Evolutionary conservation across 2,113 vertebrate genomes (phyloP), one percentile per base, ranked within the genome.

Genomic region (Anhinga anhinga): DNA sequence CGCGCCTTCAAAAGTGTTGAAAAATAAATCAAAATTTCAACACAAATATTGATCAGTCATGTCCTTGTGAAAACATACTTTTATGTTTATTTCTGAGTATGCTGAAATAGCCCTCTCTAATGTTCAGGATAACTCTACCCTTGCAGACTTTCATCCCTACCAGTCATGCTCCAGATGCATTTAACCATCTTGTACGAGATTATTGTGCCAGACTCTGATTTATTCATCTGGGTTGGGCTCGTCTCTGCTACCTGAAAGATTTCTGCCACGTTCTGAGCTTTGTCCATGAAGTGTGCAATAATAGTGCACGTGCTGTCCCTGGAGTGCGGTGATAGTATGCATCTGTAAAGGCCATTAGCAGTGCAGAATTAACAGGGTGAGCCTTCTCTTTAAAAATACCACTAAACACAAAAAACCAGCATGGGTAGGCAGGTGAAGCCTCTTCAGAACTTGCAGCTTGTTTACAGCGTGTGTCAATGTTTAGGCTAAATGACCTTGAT

Each of bases 21-120:
- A 66, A 82, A 82, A 22, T 59, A 82, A 82, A 86, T 52, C 34
- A 66, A 40, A 36, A 38, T 80, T 83, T 80, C 36, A 56, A 29
- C 17, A 23, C 32, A 90, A 73, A 12, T 87, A 86, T 38, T 92
- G 95, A 96, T 96, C 81, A 70, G 34, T n/a, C 66, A 52, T 20
- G 23, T 59, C 69, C 66, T 20, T 79, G 29, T 45, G 66, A 50
- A 59, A 56, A 66, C 13, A 29, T 59, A 19, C 25, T 90, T 81
- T 58, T 42, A 6, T 76, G 61, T 82, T 74, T 7, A 34, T 82
- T 80, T 45, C 15, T 76, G 58, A 58, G 56, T 15, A 15, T 49
- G 70, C 49, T 83, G 87, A 44, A 44, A n/a, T 65, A 34, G 34
- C 40, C 1, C 7, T 29, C 12, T 82, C 7, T 15, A 36, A 32